Evolutionary conservation across 1,140 invertebrate genomes (phyloP).

Genomic region (Monomorium pharaonis): DNA sequence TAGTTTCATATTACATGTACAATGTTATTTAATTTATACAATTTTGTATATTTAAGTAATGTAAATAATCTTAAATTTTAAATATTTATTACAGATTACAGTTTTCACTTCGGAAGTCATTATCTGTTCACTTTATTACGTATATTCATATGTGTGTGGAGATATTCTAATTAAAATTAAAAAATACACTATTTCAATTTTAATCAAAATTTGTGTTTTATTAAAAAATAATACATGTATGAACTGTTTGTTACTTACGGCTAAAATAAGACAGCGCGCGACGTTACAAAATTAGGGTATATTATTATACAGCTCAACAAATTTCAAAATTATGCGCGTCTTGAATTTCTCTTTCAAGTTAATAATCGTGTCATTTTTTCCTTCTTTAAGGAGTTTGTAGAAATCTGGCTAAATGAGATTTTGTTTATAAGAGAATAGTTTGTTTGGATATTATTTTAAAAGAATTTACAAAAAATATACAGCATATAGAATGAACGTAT

Average conservation of each 20-base stretch:
- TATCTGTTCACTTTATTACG: neutral
- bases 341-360: neutral
- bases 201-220: neutral
- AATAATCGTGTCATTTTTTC: neutral
- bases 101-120: neutral
- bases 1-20: neutral
- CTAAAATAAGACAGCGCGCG: neutral
- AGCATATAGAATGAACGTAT: neutral
- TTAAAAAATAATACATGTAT: neutral
- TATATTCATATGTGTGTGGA: neutral
- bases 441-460: neutral
- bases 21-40: neutral
- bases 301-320: neutral
- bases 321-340: neutral
- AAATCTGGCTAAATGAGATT: neutral
- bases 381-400: neutral
- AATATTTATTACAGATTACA: neutral
- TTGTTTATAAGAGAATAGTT: neutral
- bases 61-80: neutral
- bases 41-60: neutral
- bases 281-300: neutral
- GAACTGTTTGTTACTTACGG: neutral
- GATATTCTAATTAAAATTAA: neutral
- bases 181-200: neutral
- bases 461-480: neutral